Evolutionary conservation across 2,797 vertebrate species (phyloP).

Genomic region (Numenius phaeopus): DNA sequence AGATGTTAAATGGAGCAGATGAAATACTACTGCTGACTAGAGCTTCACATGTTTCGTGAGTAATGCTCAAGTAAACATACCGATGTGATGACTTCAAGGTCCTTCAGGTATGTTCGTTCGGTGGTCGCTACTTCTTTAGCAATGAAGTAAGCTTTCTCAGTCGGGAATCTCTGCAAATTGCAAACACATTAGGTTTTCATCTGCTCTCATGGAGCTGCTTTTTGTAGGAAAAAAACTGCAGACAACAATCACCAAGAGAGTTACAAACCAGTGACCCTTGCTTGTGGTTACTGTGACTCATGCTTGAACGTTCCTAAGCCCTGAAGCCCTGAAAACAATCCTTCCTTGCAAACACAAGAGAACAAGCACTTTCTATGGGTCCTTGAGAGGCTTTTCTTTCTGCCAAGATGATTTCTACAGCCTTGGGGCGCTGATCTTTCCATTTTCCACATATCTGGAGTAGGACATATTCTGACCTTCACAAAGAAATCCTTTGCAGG

Average conservation of each 20-base stretch:
- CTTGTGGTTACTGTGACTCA: slow-evolving; percentile 27
- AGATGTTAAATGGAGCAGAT: neutral
- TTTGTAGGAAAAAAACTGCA: neutral
- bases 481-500: neutral
- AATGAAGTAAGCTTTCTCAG: slow-evolving; percentile 94
- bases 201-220: neutral
- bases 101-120: slow-evolving; percentile 93
- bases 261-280: slow-evolving; percentile 23
- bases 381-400: neutral
- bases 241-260: neutral
- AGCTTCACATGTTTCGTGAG: neutral
- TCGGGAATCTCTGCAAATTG: slow-evolving; percentile 89
- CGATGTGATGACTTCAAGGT: slow-evolving; percentile 95
- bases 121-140: slow-evolving; percentile 94
- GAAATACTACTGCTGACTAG: neutral
- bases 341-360: neutral
- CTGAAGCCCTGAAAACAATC: neutral
- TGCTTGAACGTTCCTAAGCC: neutral
- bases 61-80: slow-evolving; percentile 76
- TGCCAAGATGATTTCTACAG: neutral
- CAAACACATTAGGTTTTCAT: slow-evolving; percentile 45
- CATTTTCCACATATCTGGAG: neutral
- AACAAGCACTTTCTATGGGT: neutral
- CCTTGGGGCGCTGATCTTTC: neutral
- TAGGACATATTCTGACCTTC: neutral